Evolutionary conservation across 2,797 vertebrate genomes (phyloP).

Genomic region (Danio aesculapii): DNA sequence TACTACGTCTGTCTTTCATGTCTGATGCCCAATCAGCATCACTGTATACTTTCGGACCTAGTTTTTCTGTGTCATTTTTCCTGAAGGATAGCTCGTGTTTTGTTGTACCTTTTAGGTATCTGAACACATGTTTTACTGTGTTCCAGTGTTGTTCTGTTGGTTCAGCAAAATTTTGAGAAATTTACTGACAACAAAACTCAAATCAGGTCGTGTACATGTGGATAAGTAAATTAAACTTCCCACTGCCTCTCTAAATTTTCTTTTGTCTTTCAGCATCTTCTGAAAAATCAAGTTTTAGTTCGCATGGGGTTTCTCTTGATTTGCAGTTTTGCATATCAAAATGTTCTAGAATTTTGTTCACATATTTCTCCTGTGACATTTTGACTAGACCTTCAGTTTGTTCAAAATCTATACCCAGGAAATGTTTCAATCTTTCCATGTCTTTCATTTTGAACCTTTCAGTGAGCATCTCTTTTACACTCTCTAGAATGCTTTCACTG

Average conservation of each 20-base stretch:
- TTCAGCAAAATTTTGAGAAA: constrained; percentile 44
- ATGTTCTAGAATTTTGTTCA: constrained; percentile 25
- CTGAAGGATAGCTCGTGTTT: constrained; percentile 31
- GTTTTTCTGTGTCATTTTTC: too few relatives aligned
- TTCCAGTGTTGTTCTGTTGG: constrained; percentile 38
- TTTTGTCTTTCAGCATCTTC: constrained; percentile 4
- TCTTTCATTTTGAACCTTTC: constrained; percentile 44
- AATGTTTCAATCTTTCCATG: constrained; percentile 20
- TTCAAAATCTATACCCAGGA: constrained; percentile 40
- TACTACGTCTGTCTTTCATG: constrained; percentile 30
- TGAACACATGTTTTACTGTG: constrained; percentile 50
- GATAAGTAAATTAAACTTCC: constrained; percentile 36
- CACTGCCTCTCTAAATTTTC: constrained; percentile 45
- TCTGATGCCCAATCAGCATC: constrained; percentile 56
- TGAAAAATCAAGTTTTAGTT: constrained; percentile 34
- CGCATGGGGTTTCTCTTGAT: neutral
- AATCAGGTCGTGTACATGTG: constrained; percentile 40
- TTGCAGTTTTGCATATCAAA: constrained; percentile 49
- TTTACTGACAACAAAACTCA: constrained; percentile 50
- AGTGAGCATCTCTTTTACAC: constrained; percentile 5
- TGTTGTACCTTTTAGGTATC: constrained; percentile 49
- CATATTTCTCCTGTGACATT: constrained; percentile 41
- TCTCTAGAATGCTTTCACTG: neutral
- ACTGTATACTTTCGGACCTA: constrained; percentile 10
- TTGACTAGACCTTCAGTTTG: constrained; percentile 16